Base-by-base conservation (phyloP, 2,888 invertebrate species). In the Apantesis nais region DNA sequence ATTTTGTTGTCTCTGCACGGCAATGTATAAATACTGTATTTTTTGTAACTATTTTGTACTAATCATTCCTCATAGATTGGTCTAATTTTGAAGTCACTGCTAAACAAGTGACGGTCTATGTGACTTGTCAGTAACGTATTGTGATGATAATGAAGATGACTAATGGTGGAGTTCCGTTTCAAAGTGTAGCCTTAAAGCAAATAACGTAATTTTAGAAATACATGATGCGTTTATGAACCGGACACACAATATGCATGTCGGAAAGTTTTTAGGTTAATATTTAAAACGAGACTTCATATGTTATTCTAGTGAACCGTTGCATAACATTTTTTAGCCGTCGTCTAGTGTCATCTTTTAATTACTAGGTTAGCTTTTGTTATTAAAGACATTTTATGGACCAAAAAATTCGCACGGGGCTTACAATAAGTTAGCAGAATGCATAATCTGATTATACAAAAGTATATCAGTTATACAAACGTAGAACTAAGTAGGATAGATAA, bases 141-240 rank as follows among this genome's bases (percentile, higher is more conserved):
- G 76, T 74, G 19, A 22, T 34, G 58, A 48, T 25, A 66, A 66
- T 48, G 79, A 66, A 66, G 66, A 39, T 66, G 66, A 66, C 29
- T 39, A 39, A 66, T 66, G 29, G 29, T 22, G 29, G 66, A 79
- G 67, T 69, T 78, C 63, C 67, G 70, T 78, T 78, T 71, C 61
- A 67, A 73, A 71, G 68, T 61, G 68, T 67, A 66, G 44, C 71
- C n/a, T 60, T 60, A 11, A 55, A 31, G 60, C 29, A n/a, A 48
- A 31, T 29, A 61, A 62, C n/a, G 37, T 63, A 41, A 64, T 62
- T 55, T 62, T 55, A 9, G 29, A 39, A 48, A 62, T 52, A 39
- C 37, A 19, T 22, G 34, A 12, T n/a, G 19, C 16, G 19, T 58
- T 66, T 66, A 58, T 66, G n/a, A 66, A 55, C 66, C 66, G 66